phyloP scores from a whole-genome alignment of 1,140 invertebrate genomes.

The Eueides isabella region DNA sequence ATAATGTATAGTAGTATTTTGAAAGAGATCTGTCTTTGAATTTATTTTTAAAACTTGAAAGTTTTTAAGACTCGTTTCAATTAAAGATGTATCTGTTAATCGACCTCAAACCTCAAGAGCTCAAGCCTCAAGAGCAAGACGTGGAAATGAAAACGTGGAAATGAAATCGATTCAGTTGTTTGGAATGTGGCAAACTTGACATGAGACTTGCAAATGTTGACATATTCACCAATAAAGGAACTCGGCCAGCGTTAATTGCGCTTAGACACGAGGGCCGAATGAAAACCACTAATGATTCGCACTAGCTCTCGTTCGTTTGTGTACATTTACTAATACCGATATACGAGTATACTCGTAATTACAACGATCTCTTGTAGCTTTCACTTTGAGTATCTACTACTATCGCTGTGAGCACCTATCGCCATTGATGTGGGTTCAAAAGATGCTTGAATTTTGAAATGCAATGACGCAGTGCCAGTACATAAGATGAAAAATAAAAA shows the following conservation, averaged over 20 bases:
- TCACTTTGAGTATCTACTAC: constrained; percentile 6
- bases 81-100: not conserved
- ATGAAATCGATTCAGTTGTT: not conserved
- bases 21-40: too few species aligned
- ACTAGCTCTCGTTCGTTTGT: constrained; percentile 23
- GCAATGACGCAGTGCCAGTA: not conserved
- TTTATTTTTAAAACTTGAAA: not conserved
- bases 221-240: constrained; percentile 13
- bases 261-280: constrained; percentile 11
- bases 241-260: constrained; percentile 21
- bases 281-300: constrained; percentile 22
- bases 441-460: constrained; percentile 2
- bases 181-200: not conserved
- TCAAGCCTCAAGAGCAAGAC: not conserved
- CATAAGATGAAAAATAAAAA: not conserved
- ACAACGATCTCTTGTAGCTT: constrained; percentile 5
- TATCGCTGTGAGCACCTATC: not conserved
- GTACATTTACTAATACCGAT: constrained; percentile 2
- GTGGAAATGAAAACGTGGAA: not conserved
- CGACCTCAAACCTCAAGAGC: not conserved
- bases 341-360: too few species aligned
- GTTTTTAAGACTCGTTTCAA: not conserved
- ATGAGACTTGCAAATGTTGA: constrained; percentile 13
- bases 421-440: constrained; percentile 4
- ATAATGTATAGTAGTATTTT: too few species aligned